A percentile compares a stretch with the other conserved stretches of the same genome.
phyloP scores from a whole-genome alignment of 2,797 vertebrate species.

The Pipistrellus pipistrellus region DNA sequence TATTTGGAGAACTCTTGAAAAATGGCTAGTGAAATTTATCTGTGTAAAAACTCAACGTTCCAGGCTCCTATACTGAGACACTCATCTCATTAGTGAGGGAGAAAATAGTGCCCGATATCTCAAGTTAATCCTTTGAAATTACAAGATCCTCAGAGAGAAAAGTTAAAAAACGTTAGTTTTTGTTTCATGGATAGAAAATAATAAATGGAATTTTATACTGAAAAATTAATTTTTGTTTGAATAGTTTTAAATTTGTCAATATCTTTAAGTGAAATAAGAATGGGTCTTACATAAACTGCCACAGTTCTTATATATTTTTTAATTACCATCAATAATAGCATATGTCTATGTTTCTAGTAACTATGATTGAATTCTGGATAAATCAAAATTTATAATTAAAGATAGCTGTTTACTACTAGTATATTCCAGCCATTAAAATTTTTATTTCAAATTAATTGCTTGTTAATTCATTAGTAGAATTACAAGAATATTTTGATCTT shows the following conservation, averaged over 20 bases:
- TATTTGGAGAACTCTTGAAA: conserved; percentile 4
- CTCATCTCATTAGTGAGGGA: background rate
- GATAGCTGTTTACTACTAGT: background rate
- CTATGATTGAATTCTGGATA: conserved; percentile 43
- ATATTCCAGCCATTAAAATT: background rate
- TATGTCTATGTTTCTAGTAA: background rate
- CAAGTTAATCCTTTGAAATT: background rate
- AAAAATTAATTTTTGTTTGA: conserved; percentile 29
- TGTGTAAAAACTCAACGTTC: background rate
- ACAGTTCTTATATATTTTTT: background rate
- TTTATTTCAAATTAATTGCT: conserved; percentile 10
- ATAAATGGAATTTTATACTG: background rate
- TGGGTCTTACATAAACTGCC: background rate
- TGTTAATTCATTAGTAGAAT: background rate
- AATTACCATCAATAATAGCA: background rate
- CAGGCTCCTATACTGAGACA: background rate
- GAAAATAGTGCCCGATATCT: background rate
- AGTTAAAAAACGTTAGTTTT: background rate
- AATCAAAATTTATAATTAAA: background rate
- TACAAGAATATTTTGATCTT: conserved; percentile 28
- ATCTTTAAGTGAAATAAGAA: background rate
- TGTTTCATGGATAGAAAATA: background rate
- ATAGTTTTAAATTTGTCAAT: background rate
- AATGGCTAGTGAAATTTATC: background rate
- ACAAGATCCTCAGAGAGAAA: background rate